phyloP scores from a whole-genome alignment of 1,140 invertebrate species.

The Scylla paramamosain region DNA sequence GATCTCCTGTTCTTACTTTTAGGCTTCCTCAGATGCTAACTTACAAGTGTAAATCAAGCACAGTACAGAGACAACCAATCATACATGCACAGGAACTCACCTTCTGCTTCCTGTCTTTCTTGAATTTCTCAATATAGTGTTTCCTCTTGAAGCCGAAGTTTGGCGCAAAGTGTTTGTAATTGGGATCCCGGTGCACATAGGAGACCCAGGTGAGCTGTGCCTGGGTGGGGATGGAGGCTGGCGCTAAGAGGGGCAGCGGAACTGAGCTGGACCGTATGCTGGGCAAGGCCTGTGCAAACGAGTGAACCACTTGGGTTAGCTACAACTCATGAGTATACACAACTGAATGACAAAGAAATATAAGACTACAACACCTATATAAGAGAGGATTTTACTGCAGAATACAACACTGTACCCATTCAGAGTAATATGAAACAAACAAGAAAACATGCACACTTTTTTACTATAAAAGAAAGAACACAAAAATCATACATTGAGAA shows the following conservation, averaged over 20 bases:
- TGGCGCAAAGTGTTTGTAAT: not conserved
- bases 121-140: constrained; percentile 79
- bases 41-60: no score
- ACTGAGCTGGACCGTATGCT: not conserved
- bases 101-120: constrained; percentile 75
- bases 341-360: no score
- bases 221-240: not conserved
- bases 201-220: not conserved
- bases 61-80: not conserved
- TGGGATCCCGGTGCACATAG: constrained; percentile 35
- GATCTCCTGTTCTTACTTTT: no score
- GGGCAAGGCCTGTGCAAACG: not conserved
- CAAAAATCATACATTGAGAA: no score
- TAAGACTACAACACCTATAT: no score
- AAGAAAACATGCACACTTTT: no score
- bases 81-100: constrained; percentile 47
- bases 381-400: no score
- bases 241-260: not conserved
- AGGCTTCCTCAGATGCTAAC: no score
- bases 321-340: no score
- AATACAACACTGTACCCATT: no score
- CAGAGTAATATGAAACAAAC: no score
- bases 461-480: no score
- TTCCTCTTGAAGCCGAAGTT: constrained; percentile 76
- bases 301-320: not conserved